Conservation (phyloP, 2,797 vertebrate genomes). For the Pipistrellus nathusii region DNA sequence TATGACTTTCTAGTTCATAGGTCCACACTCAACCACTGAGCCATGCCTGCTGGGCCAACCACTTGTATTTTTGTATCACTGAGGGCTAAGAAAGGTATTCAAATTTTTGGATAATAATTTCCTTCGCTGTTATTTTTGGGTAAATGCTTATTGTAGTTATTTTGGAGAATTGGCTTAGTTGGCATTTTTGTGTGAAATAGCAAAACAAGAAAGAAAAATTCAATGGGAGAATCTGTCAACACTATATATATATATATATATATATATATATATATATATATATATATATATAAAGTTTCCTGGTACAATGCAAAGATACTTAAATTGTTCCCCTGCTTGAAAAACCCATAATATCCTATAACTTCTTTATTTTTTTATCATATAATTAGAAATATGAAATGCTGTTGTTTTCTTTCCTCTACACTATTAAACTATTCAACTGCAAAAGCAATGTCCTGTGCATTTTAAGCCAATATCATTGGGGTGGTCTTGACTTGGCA, state of each 20-base stretch:
- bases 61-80: not conserved
- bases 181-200: not conserved
- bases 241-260: not conserved
- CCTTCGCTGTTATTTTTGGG: not conserved
- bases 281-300: not conserved
- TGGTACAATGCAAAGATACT: not conserved
- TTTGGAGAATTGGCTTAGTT: not conserved
- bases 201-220: not conserved
- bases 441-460: constrained; percentile 20
- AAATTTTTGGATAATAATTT: not conserved
- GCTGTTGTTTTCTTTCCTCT: not conserved
- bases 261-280: not conserved
- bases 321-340: not conserved
- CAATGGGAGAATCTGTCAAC: not conserved
- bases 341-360: not conserved
- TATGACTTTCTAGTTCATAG: no score
- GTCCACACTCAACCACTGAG: no score
- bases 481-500: constrained; percentile 75
- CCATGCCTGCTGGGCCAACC: no score
- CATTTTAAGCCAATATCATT: constrained; percentile 72
- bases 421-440: not conserved
- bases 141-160: not conserved
- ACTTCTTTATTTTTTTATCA: not conserved
- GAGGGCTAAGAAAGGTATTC: not conserved
- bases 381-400: constrained; percentile 21